A percentile compares a stretch with the other conserved stretches of the same genome.
Evolutionary conservation across 2,797 vertebrate species (phyloP).

Genomic region (Mormyrops boulengeri): DNA sequence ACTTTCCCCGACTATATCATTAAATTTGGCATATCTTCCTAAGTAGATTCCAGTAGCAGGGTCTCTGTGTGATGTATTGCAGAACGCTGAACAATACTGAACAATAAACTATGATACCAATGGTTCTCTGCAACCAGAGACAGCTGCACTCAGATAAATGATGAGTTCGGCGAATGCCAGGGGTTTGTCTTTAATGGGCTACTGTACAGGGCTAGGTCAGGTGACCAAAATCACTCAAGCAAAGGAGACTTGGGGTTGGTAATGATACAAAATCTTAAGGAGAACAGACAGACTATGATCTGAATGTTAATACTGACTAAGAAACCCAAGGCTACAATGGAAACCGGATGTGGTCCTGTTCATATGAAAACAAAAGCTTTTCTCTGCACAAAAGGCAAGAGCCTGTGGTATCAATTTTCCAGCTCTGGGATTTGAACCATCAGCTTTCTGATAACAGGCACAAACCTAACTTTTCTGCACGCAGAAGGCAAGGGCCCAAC

Average conservation of each 20-base stretch:
- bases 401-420: background rate
- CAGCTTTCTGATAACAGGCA: background rate
- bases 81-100: background rate
- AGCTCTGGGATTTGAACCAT: background rate
- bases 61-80: background rate
- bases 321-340: background rate
- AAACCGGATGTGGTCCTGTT: background rate
- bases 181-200: background rate
- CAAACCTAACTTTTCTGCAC: background rate
- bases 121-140: background rate
- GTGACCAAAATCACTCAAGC: background rate
- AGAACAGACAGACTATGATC: background rate
- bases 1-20: background rate
- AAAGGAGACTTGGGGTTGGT: background rate
- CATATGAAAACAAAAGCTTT: background rate
- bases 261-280: background rate
- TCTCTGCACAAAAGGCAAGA: background rate
- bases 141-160: background rate
- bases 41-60: background rate
- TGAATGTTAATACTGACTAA: background rate
- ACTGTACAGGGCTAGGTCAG: background rate
- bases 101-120: background rate
- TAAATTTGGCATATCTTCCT: background rate
- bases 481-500: background rate
- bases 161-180: background rate